Evolutionary conservation across 2,888 invertebrate genomes (phyloP).

Genomic region (Lasius fuliginosus): DNA sequence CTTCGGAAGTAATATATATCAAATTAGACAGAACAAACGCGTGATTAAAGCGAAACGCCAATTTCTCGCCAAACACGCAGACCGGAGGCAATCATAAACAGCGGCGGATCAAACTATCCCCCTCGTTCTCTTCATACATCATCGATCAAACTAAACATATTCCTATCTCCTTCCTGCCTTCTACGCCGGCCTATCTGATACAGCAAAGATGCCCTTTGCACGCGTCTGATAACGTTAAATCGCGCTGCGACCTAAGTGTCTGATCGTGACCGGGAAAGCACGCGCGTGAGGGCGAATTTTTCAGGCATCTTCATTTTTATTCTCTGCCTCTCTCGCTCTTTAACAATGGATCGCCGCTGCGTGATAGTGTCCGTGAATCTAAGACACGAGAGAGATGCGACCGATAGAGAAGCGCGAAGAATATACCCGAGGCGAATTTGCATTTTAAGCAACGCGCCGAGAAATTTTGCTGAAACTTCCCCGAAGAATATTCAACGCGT

Average conservation of each 20-base stretch:
- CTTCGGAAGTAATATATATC: not conserved
- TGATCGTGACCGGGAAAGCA: conserved; percentile 36
- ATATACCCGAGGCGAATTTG: conserved; percentile 24
- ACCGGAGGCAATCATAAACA: not conserved
- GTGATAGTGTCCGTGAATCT: conserved; percentile 17
- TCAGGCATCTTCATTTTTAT: conserved; percentile 22
- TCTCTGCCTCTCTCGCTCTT: not conserved
- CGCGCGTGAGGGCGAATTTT: conserved; percentile 38
- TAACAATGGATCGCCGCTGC: not conserved
- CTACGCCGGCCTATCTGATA: conserved; percentile 9
- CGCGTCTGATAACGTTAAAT: conserved; percentile 36
- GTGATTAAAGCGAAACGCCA: not conserved
- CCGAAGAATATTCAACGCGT: conserved; percentile 20
- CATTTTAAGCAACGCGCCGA: conserved; percentile 39
- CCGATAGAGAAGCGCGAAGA: conserved; percentile 25
- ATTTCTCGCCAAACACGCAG: not conserved
- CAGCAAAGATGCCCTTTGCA: conserved; percentile 44
- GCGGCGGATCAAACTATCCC: not conserved
- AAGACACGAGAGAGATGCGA: conserved; percentile 17
- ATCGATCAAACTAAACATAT: conserved; percentile 28
- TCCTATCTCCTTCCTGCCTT: conserved; percentile 7
- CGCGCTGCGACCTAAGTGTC: conserved; percentile 32
- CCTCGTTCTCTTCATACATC: not conserved
- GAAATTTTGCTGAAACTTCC: conserved; percentile 25
- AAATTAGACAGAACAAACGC: not conserved